phyloP scores from a whole-genome alignment of 2,888 invertebrate genomes.

The Leucophenga maculata region DNA sequence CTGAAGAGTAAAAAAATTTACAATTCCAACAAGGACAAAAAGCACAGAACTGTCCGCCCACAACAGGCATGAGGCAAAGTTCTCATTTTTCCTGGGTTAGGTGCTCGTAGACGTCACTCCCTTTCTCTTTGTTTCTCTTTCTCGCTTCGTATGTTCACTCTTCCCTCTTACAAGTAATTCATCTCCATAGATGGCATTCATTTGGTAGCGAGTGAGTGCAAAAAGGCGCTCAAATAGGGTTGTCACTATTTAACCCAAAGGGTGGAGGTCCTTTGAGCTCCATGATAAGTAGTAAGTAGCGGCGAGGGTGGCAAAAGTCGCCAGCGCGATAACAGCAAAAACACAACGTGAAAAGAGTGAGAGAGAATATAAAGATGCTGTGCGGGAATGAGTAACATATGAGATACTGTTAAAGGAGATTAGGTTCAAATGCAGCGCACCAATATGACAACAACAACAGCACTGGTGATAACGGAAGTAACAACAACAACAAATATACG shows the following conservation, averaged over 20 bases:
- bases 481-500: constrained; percentile 31
- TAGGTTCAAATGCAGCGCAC: constrained; percentile 62
- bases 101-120: constrained; percentile 33
- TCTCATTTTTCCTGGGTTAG: constrained; percentile 44
- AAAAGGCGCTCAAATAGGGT: constrained; percentile 70
- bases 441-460: not conserved
- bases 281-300: constrained; percentile 40
- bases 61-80: constrained; percentile 45
- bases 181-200: constrained; percentile 25
- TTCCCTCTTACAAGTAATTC: not conserved
- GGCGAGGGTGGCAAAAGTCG: constrained; percentile 12
- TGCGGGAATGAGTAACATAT: constrained; percentile 49
- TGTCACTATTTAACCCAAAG: constrained; percentile 71
- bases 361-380: not conserved
- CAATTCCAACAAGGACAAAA: constrained; percentile 28
- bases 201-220: constrained; percentile 50
- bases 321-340: constrained; percentile 20
- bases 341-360: constrained; percentile 9
- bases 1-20: constrained; percentile 21
- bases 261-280: constrained; percentile 66
- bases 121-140: too few relatives aligned
- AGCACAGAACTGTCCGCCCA: constrained; percentile 7
- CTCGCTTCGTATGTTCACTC: too few relatives aligned
- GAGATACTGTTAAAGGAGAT: constrained; percentile 59
- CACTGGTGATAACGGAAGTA: constrained; percentile 21